Evolutionary conservation across 2,113 vertebrate genomes (phyloP).

Genomic region (Rissa tridactyla): DNA sequence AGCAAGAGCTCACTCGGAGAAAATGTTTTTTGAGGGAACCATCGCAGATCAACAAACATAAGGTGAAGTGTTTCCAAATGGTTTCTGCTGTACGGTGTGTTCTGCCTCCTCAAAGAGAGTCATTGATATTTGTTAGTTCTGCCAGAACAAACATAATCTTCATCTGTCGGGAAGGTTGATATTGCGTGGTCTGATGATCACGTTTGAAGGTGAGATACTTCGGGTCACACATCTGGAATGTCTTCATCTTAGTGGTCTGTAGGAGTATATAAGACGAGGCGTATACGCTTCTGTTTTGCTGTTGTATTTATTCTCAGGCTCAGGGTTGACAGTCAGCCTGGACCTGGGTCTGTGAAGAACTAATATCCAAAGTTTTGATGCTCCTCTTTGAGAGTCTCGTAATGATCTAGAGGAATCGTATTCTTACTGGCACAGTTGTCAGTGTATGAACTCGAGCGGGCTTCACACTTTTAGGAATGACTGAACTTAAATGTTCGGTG

Average conservation of each 20-base stretch:
- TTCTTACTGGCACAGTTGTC: neutral
- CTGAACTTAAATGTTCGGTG: neutral
- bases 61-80: neutral
- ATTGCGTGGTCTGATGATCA: neutral
- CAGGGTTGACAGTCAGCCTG: neutral
- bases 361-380: neutral
- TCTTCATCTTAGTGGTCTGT: neutral
- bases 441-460: neutral
- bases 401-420: neutral
- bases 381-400: neutral
- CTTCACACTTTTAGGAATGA: neutral
- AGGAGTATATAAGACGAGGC: neutral
- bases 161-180: too few species aligned
- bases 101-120: neutral
- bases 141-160: neutral
- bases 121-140: neutral
- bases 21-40: neutral
- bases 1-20: neutral
- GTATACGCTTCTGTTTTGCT: fast-evolving
- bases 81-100: neutral
- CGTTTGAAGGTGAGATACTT: neutral
- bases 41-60: neutral
- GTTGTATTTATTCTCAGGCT: too few species aligned
- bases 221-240: neutral
- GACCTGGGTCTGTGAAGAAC: neutral